Conservation (phyloP, 30 jellyfish, hydroid and myxozoan species). For the Clytia hemisphaerica region DNA sequence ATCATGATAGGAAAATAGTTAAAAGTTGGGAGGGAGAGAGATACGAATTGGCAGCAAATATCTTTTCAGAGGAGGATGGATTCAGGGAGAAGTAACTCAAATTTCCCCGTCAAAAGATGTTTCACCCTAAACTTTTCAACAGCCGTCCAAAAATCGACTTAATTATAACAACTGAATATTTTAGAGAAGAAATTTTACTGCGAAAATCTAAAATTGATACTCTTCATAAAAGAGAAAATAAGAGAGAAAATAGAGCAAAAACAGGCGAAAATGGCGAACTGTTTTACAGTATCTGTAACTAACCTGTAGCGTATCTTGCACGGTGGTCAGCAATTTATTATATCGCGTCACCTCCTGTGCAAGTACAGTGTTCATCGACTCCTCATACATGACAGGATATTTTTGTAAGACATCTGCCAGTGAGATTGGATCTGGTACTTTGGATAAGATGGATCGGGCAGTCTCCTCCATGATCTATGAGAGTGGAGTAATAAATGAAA, state of each 20-base stretch:
- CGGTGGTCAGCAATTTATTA: constrained; percentile 59
- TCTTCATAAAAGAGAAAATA: neutral
- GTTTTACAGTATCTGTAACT: neutral
- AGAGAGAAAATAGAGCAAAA: neutral
- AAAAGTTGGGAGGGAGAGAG: no score
- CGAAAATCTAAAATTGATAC: neutral
- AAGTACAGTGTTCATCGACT: constrained; percentile 87
- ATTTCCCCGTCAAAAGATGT: no score
- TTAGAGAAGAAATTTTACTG: neutral
- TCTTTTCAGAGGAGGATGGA: no score
- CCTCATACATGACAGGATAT: constrained; percentile 88
- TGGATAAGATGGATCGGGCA: constrained; percentile 53
- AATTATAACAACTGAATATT: neutral
- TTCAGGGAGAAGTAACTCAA: no score
- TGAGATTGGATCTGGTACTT: constrained; percentile 66
- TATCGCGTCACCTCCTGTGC: constrained; percentile 81
- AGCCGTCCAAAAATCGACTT: no score
- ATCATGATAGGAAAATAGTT: no score
- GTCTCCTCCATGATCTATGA: constrained; percentile 76
- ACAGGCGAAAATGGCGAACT: neutral
- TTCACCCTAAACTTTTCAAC: no score
- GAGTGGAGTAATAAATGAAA: neutral
- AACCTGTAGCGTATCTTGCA: constrained; percentile 40
- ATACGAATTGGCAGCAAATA: no score
- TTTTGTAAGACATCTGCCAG: constrained; percentile 50